phyloP scores from a whole-genome alignment of 1,140 invertebrate species.

The Lordiphosa stackelbergi region DNA sequence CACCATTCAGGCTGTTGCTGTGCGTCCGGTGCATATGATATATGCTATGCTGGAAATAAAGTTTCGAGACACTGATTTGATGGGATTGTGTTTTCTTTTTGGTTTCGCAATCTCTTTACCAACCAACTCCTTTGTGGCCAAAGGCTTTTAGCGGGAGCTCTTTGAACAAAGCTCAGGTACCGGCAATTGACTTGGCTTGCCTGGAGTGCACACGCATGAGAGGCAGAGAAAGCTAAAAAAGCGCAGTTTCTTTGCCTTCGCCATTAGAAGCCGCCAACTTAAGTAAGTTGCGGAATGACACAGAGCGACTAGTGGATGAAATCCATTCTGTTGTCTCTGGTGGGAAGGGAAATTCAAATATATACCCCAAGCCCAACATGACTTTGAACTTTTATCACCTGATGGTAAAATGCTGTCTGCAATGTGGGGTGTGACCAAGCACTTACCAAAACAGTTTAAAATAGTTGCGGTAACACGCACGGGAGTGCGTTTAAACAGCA shows the following conservation, averaged over 20 bases:
- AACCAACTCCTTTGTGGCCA: conserved; percentile 38
- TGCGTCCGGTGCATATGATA: too few relatives aligned
- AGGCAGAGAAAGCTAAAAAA: conserved; percentile 24
- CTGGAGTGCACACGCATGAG: not conserved
- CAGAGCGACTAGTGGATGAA: conserved; percentile 24
- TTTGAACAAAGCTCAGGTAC: conserved; percentile 31
- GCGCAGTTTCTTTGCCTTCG: conserved; percentile 58
- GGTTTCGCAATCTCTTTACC: conserved; percentile 13
- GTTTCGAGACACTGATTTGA: conserved; percentile 33
- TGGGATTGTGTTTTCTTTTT: conserved; percentile 8
- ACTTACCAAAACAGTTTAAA: conserved; percentile 54
- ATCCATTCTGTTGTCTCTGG: conserved; percentile 33
- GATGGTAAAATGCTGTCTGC: conserved; percentile 17
- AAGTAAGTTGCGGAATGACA: conserved; percentile 40
- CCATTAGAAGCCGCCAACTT: conserved; percentile 34
- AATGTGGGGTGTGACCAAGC: conserved; percentile 33
- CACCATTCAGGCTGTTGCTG: too few relatives aligned
- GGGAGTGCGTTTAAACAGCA: conserved; percentile 12
- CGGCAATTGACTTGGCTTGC: conserved; percentile 15
- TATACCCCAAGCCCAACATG: conserved; percentile 25
- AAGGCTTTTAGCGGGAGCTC: conserved; percentile 48
- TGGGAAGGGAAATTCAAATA: conserved; percentile 24
- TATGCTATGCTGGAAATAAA: not conserved
- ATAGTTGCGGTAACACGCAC: conserved; percentile 46
- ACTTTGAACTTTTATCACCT: conserved; percentile 66